These are phyloP conservation scores for Cryptocephalus moraei DNA, from an alignment of 2,888 invertebrate genomes.

Conservation along the genomic window DNA sequence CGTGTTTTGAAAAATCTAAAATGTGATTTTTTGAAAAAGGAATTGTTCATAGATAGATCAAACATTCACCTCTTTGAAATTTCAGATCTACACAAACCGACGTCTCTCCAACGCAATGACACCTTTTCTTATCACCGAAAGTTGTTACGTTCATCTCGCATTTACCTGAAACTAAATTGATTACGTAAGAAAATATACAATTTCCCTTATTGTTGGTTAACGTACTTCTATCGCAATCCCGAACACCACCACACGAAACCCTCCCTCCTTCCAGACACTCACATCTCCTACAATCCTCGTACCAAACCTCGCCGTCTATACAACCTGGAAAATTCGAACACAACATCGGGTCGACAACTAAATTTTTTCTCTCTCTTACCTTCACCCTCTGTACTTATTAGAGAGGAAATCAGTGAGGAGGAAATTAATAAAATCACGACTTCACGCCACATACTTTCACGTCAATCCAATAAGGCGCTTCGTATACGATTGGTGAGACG, in stretches of 20 bases:
- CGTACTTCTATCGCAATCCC: too few species aligned
- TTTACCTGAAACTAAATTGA: constrained; percentile 1
- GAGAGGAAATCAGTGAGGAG: not conserved
- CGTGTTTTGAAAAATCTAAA: too few species aligned
- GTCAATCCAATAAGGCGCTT: too few species aligned
- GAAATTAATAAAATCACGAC: too few species aligned
- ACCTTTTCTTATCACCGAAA: constrained; percentile 1
- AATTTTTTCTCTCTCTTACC: not conserved
- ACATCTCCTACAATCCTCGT: constrained; percentile 11
- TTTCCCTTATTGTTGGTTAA: too few species aligned
- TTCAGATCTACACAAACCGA: constrained; percentile 3
- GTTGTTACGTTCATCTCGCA: not conserved
- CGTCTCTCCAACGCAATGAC: constrained; percentile 3
- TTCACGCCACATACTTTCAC: too few species aligned
- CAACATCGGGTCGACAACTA: not conserved
- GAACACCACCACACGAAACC: too few species aligned
- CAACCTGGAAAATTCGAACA: constrained; percentile 9
- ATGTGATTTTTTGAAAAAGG: too few species aligned
- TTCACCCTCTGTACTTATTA: not conserved
- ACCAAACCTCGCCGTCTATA: constrained; percentile 14
- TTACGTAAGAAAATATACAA: not conserved
- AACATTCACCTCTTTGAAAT: constrained; percentile 4
- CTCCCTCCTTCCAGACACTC: constrained; percentile 6
- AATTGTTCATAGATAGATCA: too few species aligned
- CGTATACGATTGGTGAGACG: too few species aligned